phyloP scores from a whole-genome alignment of 2,113 vertebrate species.

The Anser cygnoides region DNA sequence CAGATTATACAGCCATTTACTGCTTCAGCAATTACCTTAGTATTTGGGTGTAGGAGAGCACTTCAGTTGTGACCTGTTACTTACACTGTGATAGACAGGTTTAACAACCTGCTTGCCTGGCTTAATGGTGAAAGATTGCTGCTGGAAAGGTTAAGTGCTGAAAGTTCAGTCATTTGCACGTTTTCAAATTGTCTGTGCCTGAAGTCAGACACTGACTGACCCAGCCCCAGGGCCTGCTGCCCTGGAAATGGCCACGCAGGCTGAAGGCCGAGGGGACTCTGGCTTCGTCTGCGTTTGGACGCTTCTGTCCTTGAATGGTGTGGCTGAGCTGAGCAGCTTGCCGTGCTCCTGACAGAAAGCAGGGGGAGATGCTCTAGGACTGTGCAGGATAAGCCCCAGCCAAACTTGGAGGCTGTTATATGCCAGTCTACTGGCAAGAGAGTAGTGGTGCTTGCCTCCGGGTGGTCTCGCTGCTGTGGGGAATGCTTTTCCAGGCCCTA shows the following conservation, averaged over 20 bases:
- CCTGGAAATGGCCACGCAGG: background rate
- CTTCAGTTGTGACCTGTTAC: background rate
- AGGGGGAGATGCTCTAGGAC: background rate
- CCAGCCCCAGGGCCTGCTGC: background rate
- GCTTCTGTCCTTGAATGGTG: background rate
- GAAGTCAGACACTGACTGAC: background rate
- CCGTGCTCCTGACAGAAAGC: background rate
- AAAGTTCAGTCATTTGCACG: background rate
- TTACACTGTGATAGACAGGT: background rate
- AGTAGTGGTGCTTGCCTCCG: background rate
- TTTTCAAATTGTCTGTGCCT: background rate
- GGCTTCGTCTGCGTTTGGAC: background rate
- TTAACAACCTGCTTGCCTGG: conserved; percentile 19
- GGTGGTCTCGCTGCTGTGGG: background rate
- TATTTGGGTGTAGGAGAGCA: background rate
- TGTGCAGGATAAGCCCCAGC: background rate
- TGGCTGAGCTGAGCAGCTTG: background rate
- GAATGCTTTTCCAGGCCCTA: background rate
- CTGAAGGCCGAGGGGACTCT: background rate
- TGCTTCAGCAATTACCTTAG: background rate
- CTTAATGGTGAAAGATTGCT: background rate
- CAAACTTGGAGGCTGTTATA: accelerated
- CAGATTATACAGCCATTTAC: background rate
- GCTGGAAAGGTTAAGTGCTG: background rate
- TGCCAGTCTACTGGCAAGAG: background rate